Percentiles rank a stretch among this genome's conserved stretches.
phyloP scores from a whole-genome alignment of 1,140 invertebrate species.

The Calliopsis andreniformis region DNA sequence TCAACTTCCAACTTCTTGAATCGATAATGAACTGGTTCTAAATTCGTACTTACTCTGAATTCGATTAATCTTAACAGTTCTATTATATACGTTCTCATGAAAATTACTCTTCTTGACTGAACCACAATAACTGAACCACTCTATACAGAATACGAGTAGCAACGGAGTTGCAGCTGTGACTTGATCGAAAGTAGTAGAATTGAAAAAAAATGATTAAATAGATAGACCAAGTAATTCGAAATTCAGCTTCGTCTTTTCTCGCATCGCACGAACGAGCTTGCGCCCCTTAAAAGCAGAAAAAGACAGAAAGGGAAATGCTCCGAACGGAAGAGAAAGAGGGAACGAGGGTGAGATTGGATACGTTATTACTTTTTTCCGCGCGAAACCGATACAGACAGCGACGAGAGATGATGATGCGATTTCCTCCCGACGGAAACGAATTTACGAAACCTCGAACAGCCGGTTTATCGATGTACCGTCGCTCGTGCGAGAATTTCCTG shows the following conservation, averaged over 20 bases:
- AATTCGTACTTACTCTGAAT: no score
- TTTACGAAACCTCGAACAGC: constrained; percentile 44
- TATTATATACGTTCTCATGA: no score
- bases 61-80: no score
- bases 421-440: constrained; percentile 52
- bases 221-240: constrained; percentile 64
- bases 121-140: no score
- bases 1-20: no score
- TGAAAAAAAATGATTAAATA: constrained; percentile 23
- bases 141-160: no score
- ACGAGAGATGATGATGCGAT: constrained; percentile 55
- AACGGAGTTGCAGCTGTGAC: no score
- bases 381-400: constrained; percentile 41
- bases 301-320: background rate
- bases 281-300: background rate
- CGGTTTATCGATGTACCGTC: constrained; percentile 41
- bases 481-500: constrained; percentile 38
- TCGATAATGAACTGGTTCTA: no score
- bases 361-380: constrained; percentile 41
- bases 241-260: constrained; percentile 65
- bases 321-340: background rate
- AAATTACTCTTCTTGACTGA: no score
- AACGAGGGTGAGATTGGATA: constrained; percentile 11
- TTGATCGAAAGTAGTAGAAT: no score
- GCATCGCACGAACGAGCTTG: constrained; percentile 68